Conservation (phyloP, 2,797 vertebrate genomes). For the Tragelaphus eurycerus region DNA sequence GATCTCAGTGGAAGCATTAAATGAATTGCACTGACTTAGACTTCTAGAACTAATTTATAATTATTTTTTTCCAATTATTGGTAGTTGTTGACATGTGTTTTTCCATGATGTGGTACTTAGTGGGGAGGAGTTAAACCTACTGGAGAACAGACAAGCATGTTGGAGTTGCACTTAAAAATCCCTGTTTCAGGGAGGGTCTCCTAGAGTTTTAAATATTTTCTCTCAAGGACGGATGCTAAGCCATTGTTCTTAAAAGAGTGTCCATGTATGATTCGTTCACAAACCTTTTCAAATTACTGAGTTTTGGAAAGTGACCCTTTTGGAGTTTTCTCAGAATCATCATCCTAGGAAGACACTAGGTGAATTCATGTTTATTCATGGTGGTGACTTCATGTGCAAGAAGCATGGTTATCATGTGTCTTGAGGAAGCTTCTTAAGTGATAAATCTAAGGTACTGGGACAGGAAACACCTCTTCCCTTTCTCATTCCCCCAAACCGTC, state of each 20-base stretch:
- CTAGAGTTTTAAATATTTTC: background rate
- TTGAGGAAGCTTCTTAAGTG: constrained; percentile 1
- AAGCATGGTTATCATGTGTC: background rate
- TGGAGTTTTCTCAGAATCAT: constrained; percentile 12
- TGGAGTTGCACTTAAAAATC: background rate
- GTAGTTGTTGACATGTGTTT: constrained; percentile 81
- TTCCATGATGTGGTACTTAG: constrained; percentile 72
- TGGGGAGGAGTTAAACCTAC: constrained; percentile 51
- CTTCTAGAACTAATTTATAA: constrained; percentile 86
- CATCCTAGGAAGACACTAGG: background rate
- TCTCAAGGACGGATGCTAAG: background rate
- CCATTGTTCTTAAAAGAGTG: background rate
- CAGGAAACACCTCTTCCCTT: background rate
- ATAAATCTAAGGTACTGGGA: background rate
- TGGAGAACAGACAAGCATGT: constrained; percentile 38
- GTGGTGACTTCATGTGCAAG: background rate
- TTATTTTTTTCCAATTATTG: constrained; percentile 82
- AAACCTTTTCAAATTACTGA: background rate
- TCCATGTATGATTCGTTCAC: background rate
- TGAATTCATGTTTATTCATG: background rate
- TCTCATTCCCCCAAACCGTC: background rate
- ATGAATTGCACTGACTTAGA: constrained; percentile 79
- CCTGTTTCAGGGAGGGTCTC: background rate
- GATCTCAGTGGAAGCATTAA: constrained; percentile 80
- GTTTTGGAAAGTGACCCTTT: background rate